Evolutionary conservation across 2,113 vertebrate genomes (phyloP).

Genomic region (Mobula hypostoma): DNA sequence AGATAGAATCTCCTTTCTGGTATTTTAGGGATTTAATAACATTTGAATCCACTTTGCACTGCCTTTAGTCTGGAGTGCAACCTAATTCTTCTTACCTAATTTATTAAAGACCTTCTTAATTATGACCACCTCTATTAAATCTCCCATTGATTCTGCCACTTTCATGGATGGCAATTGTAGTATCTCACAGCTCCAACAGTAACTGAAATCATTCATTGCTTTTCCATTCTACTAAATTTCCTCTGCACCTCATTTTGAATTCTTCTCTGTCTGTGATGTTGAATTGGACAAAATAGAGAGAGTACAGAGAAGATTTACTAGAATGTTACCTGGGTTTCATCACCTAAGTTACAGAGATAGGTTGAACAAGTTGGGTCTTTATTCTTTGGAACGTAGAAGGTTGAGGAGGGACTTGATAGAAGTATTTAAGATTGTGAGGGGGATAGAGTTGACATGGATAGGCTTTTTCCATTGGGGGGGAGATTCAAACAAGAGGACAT

Average conservation of each 20-base stretch:
- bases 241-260: background rate
- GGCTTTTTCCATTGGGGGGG: too few species aligned
- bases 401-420: too few species aligned
- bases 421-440: too few species aligned
- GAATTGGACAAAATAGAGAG: background rate
- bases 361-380: too few species aligned
- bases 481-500: too few species aligned
- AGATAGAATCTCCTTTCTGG: background rate
- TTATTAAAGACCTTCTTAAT: background rate
- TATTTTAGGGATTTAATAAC: background rate
- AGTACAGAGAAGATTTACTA: too few species aligned
- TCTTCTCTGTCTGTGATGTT: too few species aligned
- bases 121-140: background rate
- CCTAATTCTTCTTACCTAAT: background rate
- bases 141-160: background rate
- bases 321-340: too few species aligned
- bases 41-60: background rate
- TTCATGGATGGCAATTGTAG: background rate
- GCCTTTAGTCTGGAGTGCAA: too few species aligned
- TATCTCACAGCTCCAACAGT: background rate
- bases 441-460: too few species aligned
- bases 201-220: background rate
- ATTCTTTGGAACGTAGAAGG: too few species aligned
- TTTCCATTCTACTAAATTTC: background rate
- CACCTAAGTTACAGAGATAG: too few species aligned